A percentile compares a stretch with the other conserved stretches of the same genome.
phyloP scores from a whole-genome alignment of 2,113 vertebrate genomes.

The Brachypteracias leptosomus region DNA sequence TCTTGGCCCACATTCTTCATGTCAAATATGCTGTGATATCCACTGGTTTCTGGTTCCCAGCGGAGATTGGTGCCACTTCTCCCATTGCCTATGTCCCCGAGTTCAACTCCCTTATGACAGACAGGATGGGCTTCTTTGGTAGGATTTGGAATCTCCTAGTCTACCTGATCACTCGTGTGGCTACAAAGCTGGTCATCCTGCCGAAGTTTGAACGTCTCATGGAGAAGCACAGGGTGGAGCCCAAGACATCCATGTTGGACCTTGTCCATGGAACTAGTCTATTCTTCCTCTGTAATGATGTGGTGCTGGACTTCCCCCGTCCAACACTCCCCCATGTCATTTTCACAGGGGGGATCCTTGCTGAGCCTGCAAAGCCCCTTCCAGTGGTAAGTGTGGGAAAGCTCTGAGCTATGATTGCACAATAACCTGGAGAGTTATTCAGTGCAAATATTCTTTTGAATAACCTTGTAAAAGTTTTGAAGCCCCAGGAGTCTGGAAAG shows the following conservation, averaged over 20 bases:
- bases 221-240: conserved; percentile 40
- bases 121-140: conserved; percentile 62
- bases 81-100: conserved; percentile 69
- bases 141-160: conserved; percentile 68
- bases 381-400: conserved; percentile 50
- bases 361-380: conserved; percentile 53
- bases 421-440: neutral
- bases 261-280: conserved; percentile 62
- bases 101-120: conserved; percentile 73
- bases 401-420: neutral
- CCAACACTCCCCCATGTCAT: conserved; percentile 60
- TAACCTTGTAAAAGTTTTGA: neutral
- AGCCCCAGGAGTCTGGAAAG: neutral
- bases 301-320: conserved; percentile 66
- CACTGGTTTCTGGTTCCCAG: conserved; percentile 74
- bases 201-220: conserved; percentile 68
- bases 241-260: conserved; percentile 57
- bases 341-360: conserved; percentile 56
- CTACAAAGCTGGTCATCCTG: conserved; percentile 63
- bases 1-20: conserved; percentile 56
- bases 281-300: conserved; percentile 67
- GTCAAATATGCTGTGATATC: conserved; percentile 67
- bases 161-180: conserved; percentile 59
- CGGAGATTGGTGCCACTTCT: conserved; percentile 66
- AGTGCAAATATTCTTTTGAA: neutral